phyloP scores from a whole-genome alignment of 2,888 invertebrate species.

The Scrobipalpa atriplicella region DNA sequence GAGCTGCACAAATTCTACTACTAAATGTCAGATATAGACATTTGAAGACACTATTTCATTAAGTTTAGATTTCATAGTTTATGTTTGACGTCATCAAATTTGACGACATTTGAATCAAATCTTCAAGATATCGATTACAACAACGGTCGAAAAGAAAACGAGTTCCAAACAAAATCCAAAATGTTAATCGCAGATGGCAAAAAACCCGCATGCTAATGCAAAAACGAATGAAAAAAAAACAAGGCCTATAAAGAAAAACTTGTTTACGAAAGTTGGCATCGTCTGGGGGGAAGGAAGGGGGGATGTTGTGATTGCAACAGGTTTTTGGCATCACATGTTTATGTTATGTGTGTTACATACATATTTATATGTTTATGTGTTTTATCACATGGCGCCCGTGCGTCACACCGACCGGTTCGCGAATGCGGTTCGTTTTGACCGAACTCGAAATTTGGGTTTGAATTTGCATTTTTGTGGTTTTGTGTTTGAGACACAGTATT shows the following conservation, averaged over 20 bases:
- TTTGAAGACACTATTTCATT: too few relatives aligned
- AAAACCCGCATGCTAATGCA: conserved; percentile 5
- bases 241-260: conserved; percentile 32
- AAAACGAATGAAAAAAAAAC: conserved; percentile 3
- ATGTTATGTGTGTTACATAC: conserved; percentile 15
- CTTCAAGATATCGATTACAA: background rate
- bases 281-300: conserved; percentile 30
- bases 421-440: background rate
- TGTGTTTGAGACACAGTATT: background rate
- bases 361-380: conserved; percentile 20
- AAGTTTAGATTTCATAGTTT: background rate
- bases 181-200: background rate
- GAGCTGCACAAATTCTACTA: background rate
- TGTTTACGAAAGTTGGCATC: conserved; percentile 36
- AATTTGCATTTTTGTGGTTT: conserved; percentile 9
- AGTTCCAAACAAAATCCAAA: background rate
- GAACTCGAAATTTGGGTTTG: background rate
- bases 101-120: background rate
- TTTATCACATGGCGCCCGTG: conserved; percentile 7
- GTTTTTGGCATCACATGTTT: conserved; percentile 30
- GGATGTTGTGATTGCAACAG: conserved; percentile 33
- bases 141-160: background rate
- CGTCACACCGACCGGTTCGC: conserved; percentile 10
- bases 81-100: background rate
- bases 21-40: too few relatives aligned